Base-by-base conservation (phyloP, 2,888 invertebrate genomes). In the Tromatobia lineatoria region DNA sequence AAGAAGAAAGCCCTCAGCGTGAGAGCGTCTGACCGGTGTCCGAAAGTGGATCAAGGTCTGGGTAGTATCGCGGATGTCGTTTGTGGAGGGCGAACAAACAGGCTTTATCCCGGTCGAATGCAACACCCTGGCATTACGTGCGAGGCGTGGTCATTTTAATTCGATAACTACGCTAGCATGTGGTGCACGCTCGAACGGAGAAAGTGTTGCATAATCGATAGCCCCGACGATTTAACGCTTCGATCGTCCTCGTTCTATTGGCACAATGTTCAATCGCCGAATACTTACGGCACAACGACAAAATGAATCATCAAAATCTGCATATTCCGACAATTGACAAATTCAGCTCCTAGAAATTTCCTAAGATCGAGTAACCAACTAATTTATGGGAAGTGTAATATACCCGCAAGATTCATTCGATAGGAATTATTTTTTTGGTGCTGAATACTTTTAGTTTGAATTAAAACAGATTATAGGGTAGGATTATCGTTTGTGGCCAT, bases 41-140 rank as follows among this genome's bases (percentile, higher is more conserved):
- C 85, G 82, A 85, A 85, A 82, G 85, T 85, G 78, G 85, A 82
- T 85, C 85, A 85, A 85, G 85, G 85, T 85, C 85, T 70, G 82
- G 85, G 78, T 38, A 85, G 82, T 81, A 81, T 78, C 77, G 83
- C 83, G 78, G 84, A 84, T 81, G 61, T 78, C 80, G 77, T 57
- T 59, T 42, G 59, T n/a, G 78, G 67, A 69, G 61, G 59, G 69
- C 78, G 78, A 29, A 23, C 70, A 50, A 50, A 70, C 45, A 20
- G 67, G 76, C 54, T 83, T 73, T 67, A 66, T 71, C 80, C 66
- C 70, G 54, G 76, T 52, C 80, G 77, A 54, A 45, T 66, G 47
- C 80, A 61, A 61, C 81, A 73, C 77, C 74, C 81, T 18, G 38
- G 38, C 79, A 66, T 85, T 82, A 85, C 85, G 82, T 67, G n/a